Percentiles rank a stretch among this genome's conserved stretches.
Conservation (phyloP, 2,113 vertebrate genomes). For the Melanostigma gelatinosum region DNA sequence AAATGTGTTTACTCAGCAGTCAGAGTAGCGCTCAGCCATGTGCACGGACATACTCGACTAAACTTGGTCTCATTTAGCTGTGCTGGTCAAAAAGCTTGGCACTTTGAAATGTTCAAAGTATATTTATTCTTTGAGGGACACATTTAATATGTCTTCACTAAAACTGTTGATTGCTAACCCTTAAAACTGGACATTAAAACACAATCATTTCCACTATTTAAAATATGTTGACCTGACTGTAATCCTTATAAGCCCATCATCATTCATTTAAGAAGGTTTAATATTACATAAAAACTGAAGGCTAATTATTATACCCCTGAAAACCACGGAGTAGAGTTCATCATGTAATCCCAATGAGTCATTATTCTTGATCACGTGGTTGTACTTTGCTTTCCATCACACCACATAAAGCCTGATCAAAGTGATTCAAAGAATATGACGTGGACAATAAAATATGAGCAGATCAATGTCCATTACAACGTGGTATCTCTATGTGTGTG, state of each 20-base stretch:
- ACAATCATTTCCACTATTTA: neutral
- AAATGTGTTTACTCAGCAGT: slow-evolving; percentile 1
- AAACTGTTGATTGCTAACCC: neutral
- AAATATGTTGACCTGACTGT: neutral
- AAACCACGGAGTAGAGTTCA: neutral
- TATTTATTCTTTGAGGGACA: neutral
- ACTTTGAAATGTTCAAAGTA: neutral
- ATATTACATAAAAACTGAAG: neutral
- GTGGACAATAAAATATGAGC: slow-evolving; percentile 41
- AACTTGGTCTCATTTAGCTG: neutral
- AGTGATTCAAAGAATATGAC: slow-evolving; percentile 29
- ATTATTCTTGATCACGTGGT: neutral
- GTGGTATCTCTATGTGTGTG: neutral
- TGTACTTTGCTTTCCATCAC: slow-evolving; percentile 41
- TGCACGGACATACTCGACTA: neutral
- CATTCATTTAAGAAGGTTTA: neutral
- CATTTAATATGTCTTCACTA: neutral
- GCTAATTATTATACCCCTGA: neutral
- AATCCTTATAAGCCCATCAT: no score
- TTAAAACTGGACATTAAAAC: neutral
- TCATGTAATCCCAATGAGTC: neutral
- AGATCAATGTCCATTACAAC: slow-evolving; percentile 44
- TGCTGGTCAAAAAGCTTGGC: neutral
- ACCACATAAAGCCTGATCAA: slow-evolving; percentile 11
- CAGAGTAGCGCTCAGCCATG: neutral